Evolutionary conservation across 2,113 vertebrate species (phyloP), one percentile per base, ranked within the genome.

Genomic region (Macaca mulatta): DNA sequence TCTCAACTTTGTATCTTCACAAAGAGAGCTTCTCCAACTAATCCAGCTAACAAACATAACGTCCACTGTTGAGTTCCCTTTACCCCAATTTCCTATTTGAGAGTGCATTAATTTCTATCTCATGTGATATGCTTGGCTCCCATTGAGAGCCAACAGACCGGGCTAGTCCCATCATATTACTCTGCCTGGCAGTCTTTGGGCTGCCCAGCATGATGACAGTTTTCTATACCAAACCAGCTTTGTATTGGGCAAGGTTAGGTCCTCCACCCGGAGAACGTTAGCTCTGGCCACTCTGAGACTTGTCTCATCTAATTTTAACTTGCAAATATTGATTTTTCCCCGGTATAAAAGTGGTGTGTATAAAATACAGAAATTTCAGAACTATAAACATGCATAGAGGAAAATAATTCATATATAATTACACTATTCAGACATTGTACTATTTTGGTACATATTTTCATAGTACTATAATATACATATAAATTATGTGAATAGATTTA

Each of bases 241-340:
- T 80, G 12, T 43, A 1, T 22, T 1, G 9, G 22, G 1, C 7
- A 17, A 8, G 3, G 52, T n/a, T 64, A 20, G 0, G 3, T 57
- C 45, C 57, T 87, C n/a, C 23, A 74, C 3, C 57, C 16, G 69
- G 69, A 79, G 43, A 38, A 43, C 0, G 9, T 3, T 52, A 67
- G 18, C 27, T 23, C 43, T 52, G 72, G 1, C 52, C n/a, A 32
- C 2, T 1, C 9, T 52, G 70, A 89, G 13, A 43, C 2, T 70
- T 45, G 10, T 57, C 35, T 90, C 17, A 45, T 75, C 70, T 79
- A 61, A 89, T 55, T 78, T 89, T 35, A 55, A 70, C 17, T 84
- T 70, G 18, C 9, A 61, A 83, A 35, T 17, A 32, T 18, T 59
- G 27, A 30, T 48, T 96, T 45, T 59, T 40, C 25, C 8, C 7